phyloP scores from a whole-genome alignment of 2,113 vertebrate species.

The Salvelinus fontinalis region DNA sequence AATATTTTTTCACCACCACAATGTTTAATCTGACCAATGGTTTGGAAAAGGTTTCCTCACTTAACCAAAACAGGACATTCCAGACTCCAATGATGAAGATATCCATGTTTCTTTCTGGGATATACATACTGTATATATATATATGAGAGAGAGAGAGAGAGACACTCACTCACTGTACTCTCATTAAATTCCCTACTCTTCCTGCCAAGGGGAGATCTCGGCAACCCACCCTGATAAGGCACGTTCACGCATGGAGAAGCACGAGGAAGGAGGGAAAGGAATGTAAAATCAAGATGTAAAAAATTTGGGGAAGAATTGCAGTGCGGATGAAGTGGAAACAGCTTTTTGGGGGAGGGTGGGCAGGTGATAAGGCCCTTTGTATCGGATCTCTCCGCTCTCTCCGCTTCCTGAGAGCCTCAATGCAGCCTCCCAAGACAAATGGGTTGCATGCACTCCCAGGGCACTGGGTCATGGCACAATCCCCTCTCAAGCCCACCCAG shows the following conservation, averaged over 20 bases:
- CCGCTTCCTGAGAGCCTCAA: neutral
- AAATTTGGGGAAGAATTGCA: neutral
- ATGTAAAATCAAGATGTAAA: neutral
- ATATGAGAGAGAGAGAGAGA: neutral
- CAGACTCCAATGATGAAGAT: neutral
- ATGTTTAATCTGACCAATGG: neutral
- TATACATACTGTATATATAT: no score
- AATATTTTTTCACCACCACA: neutral
- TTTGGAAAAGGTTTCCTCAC: neutral
- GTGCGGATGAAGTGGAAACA: neutral
- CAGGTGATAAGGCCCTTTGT: neutral
- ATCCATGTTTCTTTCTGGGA: neutral
- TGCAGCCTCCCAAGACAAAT: neutral
- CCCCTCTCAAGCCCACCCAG: neutral
- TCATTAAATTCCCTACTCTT: constrained; percentile 15
- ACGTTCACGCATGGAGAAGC: constrained; percentile 9
- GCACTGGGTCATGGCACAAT: neutral
- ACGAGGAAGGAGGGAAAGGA: constrained; percentile 1
- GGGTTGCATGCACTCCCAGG: neutral
- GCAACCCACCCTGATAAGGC: neutral
- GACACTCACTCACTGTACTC: neutral
- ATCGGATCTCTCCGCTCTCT: no score
- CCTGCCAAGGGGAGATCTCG: constrained; percentile 8
- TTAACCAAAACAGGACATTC: neutral
- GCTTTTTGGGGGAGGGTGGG: neutral